phyloP scores from a whole-genome alignment of 2,888 invertebrate species.

The Tetranychus piercei region DNA sequence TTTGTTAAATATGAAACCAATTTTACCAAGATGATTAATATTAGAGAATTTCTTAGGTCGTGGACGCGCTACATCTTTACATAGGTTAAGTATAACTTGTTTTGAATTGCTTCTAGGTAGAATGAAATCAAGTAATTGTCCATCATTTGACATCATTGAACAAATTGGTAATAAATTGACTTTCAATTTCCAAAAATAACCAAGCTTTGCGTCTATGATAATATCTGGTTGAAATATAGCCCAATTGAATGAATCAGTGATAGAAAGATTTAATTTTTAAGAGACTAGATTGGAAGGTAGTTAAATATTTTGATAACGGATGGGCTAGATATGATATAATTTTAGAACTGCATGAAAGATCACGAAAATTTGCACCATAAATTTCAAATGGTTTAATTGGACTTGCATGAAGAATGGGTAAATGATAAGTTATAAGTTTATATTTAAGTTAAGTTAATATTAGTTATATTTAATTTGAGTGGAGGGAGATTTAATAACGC shows the following conservation, averaged over 20 bases:
- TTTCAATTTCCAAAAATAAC: too few species aligned
- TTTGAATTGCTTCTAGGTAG: conserved; percentile 57
- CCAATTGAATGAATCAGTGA: conserved; percentile 32
- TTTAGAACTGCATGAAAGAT: conserved; percentile 16
- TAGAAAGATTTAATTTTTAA: too few species aligned
- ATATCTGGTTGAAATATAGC: too few species aligned
- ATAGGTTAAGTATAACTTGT: conserved; percentile 44
- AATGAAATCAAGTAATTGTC: conserved; percentile 49
- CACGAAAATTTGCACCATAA: conserved; percentile 36
- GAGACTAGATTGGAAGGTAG: too few species aligned
- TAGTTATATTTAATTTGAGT: conserved; percentile 48
- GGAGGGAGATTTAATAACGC: conserved; percentile 58
- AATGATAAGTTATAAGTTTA: conserved; percentile 53
- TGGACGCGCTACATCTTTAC: conserved; percentile 20
- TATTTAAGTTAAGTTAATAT: too few species aligned
- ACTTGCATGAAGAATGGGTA: conserved; percentile 51
- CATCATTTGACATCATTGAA: too few species aligned
- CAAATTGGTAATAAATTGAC: too few species aligned
- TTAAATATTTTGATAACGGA: too few species aligned
- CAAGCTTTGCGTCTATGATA: too few species aligned
- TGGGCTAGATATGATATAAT: too few species aligned
- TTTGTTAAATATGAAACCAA: conserved; percentile 21
- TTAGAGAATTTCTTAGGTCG: neutral
- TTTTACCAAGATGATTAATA: conserved; percentile 13
- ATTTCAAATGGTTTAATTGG: conserved; percentile 52